A percentile compares a stretch with the other conserved stretches of the same genome.
phyloP scores from a whole-genome alignment of 2,113 vertebrate genomes.

The Plotosus lineatus region DNA sequence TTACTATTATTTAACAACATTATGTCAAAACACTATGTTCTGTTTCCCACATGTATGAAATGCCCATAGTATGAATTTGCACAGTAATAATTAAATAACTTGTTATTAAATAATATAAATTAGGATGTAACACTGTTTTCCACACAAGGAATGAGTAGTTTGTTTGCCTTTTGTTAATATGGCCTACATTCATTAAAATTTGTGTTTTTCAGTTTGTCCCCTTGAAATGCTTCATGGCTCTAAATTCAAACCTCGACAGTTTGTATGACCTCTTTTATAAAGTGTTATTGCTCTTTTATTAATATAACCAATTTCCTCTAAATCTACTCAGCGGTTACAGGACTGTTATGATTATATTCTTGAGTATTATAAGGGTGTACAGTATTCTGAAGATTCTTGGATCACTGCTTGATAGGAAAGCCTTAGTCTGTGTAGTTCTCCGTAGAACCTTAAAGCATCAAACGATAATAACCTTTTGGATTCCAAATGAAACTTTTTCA shows the following conservation, averaged over 20 bases:
- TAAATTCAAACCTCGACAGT: too few relatives aligned
- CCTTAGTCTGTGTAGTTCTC: neutral
- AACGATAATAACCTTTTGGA: too few relatives aligned
- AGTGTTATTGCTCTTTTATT: neutral
- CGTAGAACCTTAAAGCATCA: neutral
- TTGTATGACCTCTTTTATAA: neutral
- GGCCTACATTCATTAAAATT: too few relatives aligned
- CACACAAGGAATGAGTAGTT: neutral
- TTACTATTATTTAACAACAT: neutral
- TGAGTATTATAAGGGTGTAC: neutral
- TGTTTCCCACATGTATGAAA: neutral
- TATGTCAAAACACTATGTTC: neutral
- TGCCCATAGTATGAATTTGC: neutral
- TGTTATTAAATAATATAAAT: neutral
- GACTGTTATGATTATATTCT: neutral
- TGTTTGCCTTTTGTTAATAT: neutral
- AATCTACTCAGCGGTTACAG: neutral
- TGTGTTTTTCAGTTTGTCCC: too few relatives aligned
- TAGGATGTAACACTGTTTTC: neutral
- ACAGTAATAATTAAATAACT: too few relatives aligned
- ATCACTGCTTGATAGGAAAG: neutral
- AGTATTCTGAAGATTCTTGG: neutral
- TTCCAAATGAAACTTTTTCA: too few relatives aligned
- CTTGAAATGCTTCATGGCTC: too few relatives aligned
- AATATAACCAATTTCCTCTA: neutral